These are phyloP conservation scores for Drosophila barbarae DNA, from an alignment of 2,888 invertebrate species.

Conservation along the genomic window DNA sequence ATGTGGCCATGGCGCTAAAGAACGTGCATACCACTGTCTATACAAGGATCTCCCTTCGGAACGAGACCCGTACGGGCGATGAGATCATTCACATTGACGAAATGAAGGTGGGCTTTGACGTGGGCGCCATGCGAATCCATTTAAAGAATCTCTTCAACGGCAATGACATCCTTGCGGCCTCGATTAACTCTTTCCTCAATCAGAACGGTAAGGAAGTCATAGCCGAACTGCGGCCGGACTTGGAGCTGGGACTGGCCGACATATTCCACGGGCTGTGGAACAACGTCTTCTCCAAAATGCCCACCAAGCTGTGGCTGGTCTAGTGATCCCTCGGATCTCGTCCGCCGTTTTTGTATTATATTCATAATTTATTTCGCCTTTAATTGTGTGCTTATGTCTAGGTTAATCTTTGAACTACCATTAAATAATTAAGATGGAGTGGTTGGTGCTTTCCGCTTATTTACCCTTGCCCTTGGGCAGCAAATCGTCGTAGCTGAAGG, in stretches of 20 bases:
- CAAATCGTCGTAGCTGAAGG: slow-evolving; percentile 82
- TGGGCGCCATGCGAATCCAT: slow-evolving; percentile 81
- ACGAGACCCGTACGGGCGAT: slow-evolving; percentile 78
- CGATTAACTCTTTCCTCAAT: slow-evolving; percentile 82
- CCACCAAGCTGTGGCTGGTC: slow-evolving; percentile 82
- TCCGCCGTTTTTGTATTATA: slow-evolving; percentile 47
- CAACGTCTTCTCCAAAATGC: slow-evolving; percentile 82
- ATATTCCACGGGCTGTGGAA: slow-evolving; percentile 83
- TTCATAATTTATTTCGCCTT: slow-evolving; percentile 58
- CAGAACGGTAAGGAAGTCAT: slow-evolving; percentile 83
- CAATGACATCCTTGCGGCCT: slow-evolving; percentile 82
- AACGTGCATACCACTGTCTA: slow-evolving; percentile 81
- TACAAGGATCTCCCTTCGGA: slow-evolving; percentile 80
- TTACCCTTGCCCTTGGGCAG: slow-evolving; percentile 77
- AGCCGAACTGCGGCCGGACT: slow-evolving; percentile 81
- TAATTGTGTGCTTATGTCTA: slow-evolving; percentile 25
- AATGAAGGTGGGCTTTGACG: slow-evolving; percentile 82
- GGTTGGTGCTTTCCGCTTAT: slow-evolving; percentile 12
- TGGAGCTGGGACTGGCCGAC: slow-evolving; percentile 81
- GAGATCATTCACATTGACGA: slow-evolving; percentile 81
- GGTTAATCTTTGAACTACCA: slow-evolving; percentile 38
- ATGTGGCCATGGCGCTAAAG: slow-evolving; percentile 81
- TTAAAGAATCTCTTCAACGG: slow-evolving; percentile 84
- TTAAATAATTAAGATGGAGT: slow-evolving; percentile 37
- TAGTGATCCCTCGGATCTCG: slow-evolving; percentile 44